Conservation (phyloP, 2,888 invertebrate genomes). For the Chloroclysta siterata region DNA sequence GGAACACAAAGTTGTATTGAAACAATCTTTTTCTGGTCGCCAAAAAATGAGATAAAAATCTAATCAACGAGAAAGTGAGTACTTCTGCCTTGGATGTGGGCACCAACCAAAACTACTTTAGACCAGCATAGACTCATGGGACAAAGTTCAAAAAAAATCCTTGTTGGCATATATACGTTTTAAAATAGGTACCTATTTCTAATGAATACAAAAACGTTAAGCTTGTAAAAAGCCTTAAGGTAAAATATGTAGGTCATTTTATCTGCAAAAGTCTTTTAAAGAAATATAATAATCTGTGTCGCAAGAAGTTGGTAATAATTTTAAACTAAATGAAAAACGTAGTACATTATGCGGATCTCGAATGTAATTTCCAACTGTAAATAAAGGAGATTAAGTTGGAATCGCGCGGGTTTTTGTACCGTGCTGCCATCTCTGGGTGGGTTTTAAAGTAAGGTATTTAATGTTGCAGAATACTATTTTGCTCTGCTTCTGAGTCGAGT, state of each 20-base stretch:
- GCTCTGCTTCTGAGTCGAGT: background rate
- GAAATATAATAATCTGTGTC: slow-evolving; percentile 15
- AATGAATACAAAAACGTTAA: too few relatives aligned
- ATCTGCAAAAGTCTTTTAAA: background rate
- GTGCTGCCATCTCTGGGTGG: slow-evolving; percentile 28
- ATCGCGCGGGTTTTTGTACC: slow-evolving; percentile 21
- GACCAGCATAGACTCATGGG: background rate
- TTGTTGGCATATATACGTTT: too few relatives aligned
- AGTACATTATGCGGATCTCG: slow-evolving; percentile 23
- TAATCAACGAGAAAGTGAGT: background rate
- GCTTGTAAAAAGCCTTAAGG: too few relatives aligned
- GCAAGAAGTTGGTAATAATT: slow-evolving; percentile 35
- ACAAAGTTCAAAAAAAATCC: too few relatives aligned
- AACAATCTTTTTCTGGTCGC: slow-evolving; percentile 11
- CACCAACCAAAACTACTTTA: background rate
- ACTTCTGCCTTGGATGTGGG: background rate
- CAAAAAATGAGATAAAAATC: background rate
- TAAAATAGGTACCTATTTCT: too few relatives aligned
- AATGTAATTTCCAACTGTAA: slow-evolving; percentile 43
- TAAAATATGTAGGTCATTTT: too few relatives aligned
- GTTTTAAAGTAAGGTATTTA: slow-evolving; percentile 11
- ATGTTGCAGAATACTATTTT: slow-evolving; percentile 1
- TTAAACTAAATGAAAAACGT: slow-evolving; percentile 41
- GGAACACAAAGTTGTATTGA: slow-evolving; percentile 18
- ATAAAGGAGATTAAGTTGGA: slow-evolving; percentile 42